Evolutionary conservation across 2,113 vertebrate genomes (phyloP).

Genomic region (Ginglymostoma cirratum): DNA sequence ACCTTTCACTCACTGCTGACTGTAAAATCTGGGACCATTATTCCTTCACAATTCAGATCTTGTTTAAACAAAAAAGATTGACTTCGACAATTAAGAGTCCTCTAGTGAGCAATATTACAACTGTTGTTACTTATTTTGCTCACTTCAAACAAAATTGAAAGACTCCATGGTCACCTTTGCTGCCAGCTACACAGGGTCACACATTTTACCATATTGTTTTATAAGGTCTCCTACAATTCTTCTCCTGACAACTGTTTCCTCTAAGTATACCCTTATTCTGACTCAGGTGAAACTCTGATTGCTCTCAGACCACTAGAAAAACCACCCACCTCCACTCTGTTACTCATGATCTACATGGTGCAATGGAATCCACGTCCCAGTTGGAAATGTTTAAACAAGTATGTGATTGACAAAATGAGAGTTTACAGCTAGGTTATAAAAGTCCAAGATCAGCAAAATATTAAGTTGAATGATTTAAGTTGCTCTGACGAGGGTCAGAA

Average conservation of each 20-base stretch:
- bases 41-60: neutral
- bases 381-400: conserved; percentile 21
- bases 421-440: neutral
- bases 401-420: neutral
- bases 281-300: neutral
- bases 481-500: neutral
- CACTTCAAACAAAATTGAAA: neutral
- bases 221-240: neutral
- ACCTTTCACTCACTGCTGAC: neutral
- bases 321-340: neutral
- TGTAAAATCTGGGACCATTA: neutral
- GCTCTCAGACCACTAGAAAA: neutral
- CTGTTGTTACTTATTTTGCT: neutral
- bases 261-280: neutral
- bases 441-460: neutral
- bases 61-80: too few species aligned
- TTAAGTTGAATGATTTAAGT: neutral
- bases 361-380: neutral
- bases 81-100: neutral
- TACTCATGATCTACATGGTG: neutral
- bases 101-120: neutral
- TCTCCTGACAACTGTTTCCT: neutral
- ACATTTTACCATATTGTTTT: neutral
- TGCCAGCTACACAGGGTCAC: too few species aligned
- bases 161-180: neutral